phyloP scores from a whole-genome alignment of 2,797 vertebrate species.

The Epinephelus coioides region DNA sequence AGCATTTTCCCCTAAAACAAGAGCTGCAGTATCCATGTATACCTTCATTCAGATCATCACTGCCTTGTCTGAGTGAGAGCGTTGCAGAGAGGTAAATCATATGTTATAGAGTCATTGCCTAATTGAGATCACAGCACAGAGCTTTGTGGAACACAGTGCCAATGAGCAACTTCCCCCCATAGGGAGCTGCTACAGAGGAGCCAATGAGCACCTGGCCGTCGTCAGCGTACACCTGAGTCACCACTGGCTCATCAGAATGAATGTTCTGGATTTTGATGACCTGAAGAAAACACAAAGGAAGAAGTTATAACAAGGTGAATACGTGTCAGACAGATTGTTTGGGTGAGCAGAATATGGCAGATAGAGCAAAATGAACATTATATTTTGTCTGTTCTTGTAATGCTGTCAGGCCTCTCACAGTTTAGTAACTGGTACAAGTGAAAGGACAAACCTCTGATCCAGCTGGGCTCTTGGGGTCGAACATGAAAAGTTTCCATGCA shows the following conservation, averaged over 20 bases:
- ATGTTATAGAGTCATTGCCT: conserved; percentile 2
- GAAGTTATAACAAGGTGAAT: not conserved
- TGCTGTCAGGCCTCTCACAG: not conserved
- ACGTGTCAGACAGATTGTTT: not conserved
- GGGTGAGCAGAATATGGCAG: not conserved
- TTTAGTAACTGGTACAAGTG: not conserved
- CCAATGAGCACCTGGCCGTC: conserved; percentile 89
- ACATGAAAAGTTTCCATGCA: conserved; percentile 80
- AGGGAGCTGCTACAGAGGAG: conserved; percentile 88
- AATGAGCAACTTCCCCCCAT: conserved; percentile 89
- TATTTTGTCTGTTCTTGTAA: not conserved
- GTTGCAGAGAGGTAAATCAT: not conserved
- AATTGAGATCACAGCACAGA: conserved; percentile 88
- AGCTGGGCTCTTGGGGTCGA: conserved; percentile 83
- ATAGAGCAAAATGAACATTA: not conserved
- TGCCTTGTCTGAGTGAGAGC: not conserved
- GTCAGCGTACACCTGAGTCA: conserved; percentile 87
- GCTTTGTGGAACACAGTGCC: conserved; percentile 93
- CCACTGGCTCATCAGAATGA: conserved; percentile 84
- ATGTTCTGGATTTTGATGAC: conserved; percentile 90
- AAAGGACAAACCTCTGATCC: conserved; percentile 89
- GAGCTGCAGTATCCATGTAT: not conserved
- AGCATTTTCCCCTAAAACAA: not conserved
- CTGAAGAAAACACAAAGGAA: conserved; percentile 65
- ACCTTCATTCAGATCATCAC: not conserved